Conservation (phyloP, 2,797 vertebrate genomes). For the Melopsittacus undulatus region DNA sequence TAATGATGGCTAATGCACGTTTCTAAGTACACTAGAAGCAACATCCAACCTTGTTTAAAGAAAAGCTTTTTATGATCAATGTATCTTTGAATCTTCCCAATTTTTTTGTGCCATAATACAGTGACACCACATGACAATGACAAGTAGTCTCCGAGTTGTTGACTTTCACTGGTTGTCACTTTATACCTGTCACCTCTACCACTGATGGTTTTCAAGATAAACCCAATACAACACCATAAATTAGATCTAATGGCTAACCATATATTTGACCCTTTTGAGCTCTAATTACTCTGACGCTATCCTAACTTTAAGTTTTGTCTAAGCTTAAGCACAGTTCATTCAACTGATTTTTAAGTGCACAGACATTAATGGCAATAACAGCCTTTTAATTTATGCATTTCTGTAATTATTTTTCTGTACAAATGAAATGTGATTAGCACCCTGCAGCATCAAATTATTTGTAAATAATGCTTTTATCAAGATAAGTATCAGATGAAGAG, state of each 20-base stretch:
- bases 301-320: neutral
- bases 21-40: neutral
- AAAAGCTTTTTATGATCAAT: neutral
- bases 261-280: neutral
- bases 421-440: neutral
- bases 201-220: neutral
- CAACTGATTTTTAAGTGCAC: neutral
- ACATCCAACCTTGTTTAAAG: neutral
- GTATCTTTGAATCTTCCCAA: neutral
- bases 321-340: neutral
- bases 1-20: neutral
- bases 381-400: neutral
- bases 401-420: neutral
- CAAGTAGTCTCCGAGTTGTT: neutral
- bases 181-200: neutral
- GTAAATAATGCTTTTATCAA: neutral
- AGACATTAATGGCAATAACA: neutral
- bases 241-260: neutral
- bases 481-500: neutral
- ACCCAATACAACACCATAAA: neutral
- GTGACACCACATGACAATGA: neutral
- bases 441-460: neutral
- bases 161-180: neutral
- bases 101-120: neutral
- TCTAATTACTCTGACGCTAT: neutral